Conservation (phyloP, 2,113 vertebrate genomes). For the Cyprinodon tularosa region DNA sequence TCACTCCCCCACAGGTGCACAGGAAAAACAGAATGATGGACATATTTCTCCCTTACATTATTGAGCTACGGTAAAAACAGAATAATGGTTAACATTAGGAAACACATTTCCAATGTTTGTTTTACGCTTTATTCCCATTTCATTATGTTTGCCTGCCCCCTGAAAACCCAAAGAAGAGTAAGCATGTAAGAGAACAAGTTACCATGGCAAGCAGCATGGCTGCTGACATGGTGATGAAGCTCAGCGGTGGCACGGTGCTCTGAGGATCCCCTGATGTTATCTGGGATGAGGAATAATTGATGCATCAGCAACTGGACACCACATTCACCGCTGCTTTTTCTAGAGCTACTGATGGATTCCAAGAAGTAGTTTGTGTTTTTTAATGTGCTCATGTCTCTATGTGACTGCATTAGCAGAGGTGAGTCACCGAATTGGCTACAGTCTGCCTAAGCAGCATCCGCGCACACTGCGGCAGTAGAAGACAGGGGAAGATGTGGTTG, state of each 20-base stretch:
- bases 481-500: conserved; percentile 28
- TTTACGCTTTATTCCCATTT: not conserved
- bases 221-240: conserved; percentile 57
- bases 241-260: conserved; percentile 37
- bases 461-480: conserved; percentile 69
- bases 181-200: conserved; percentile 50
- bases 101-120: conserved; percentile 3
- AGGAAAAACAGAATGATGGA: conserved; percentile 23
- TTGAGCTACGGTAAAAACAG: conserved; percentile 35
- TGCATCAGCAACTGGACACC: conserved; percentile 66
- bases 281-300: conserved; percentile 67
- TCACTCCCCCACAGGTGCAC: conserved; percentile 30
- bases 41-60: conserved; percentile 39
- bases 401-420: conserved; percentile 57
- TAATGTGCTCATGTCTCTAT: conserved; percentile 20
- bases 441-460: conserved; percentile 39
- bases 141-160: not conserved
- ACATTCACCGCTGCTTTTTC: conserved; percentile 41
- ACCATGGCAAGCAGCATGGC: conserved; percentile 56
- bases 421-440: conserved; percentile 67
- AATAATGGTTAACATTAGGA: conserved; percentile 4
- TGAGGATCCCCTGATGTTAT: conserved; percentile 66
- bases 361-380: conserved; percentile 10
- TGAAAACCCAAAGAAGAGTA: conserved; percentile 2
- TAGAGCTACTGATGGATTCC: conserved; percentile 8